A percentile compares a stretch with the other conserved stretches of the same genome.
phyloP scores from a whole-genome alignment of 2,888 invertebrate genomes.

The Himalopsyche anomala region DNA sequence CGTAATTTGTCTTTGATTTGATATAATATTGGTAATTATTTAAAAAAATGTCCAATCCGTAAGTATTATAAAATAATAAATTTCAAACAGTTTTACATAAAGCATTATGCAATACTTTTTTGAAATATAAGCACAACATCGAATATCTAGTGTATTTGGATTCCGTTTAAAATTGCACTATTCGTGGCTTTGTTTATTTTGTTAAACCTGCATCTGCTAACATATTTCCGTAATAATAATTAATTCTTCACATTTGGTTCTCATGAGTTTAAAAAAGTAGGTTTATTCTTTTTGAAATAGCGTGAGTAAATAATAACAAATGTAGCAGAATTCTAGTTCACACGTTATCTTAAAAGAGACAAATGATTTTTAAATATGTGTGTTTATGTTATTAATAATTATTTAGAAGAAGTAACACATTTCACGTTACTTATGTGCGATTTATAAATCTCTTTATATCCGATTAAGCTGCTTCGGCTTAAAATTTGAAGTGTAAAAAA shows the following conservation, averaged over 20 bases:
- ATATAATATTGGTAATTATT: too few relatives aligned
- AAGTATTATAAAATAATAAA: too few relatives aligned
- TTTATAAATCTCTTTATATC: too few relatives aligned
- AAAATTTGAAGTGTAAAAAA: too few relatives aligned
- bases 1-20: too few relatives aligned
- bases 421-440: not conserved
- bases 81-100: too few relatives aligned
- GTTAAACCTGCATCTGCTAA: not conserved
- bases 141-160: too few relatives aligned
- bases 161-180: not conserved
- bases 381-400: conserved; percentile 11
- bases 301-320: conserved; percentile 43
- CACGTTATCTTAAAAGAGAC: conserved; percentile 25
- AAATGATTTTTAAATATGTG: not conserved
- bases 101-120: too few relatives aligned
- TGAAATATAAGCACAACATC: too few relatives aligned
- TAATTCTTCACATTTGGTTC: conserved; percentile 8
- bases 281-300: conserved; percentile 25
- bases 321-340: conserved; percentile 25
- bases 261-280: conserved; percentile 21
- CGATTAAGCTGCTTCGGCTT: too few relatives aligned
- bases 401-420: not conserved
- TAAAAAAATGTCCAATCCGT: too few relatives aligned
- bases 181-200: not conserved
- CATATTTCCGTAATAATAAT: not conserved